These are phyloP conservation scores for Eremobia ochroleuca DNA, from an alignment of 2,888 invertebrate species.

Conservation along the genomic window DNA sequence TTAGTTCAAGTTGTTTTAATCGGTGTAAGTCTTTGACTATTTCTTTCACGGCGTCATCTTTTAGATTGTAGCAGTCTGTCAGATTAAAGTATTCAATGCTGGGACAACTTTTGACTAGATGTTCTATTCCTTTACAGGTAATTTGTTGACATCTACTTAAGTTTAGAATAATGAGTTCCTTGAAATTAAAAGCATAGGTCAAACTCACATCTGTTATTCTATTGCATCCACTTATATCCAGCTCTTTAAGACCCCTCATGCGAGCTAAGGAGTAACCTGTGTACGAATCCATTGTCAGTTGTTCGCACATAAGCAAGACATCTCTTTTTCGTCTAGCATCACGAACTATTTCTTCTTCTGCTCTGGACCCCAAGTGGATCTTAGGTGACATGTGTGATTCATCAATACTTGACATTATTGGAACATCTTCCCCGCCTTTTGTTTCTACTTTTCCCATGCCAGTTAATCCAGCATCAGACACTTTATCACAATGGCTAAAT, in stretches of 20 bases:
- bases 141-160: constrained; percentile 94
- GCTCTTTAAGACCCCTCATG: constrained; percentile 89
- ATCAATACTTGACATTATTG: constrained; percentile 81
- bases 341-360: constrained; percentile 93
- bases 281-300: constrained; percentile 82
- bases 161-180: constrained; percentile 92
- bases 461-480: constrained; percentile 94
- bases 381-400: constrained; percentile 75
- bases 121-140: constrained; percentile 92
- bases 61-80: constrained; percentile 93
- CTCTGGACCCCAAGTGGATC: constrained; percentile 92
- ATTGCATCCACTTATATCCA: constrained; percentile 93
- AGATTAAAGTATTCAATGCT: constrained; percentile 93
- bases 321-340: constrained; percentile 92
- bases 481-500: constrained; percentile 92
- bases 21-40: constrained; percentile 85
- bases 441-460: constrained; percentile 91
- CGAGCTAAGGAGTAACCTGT: constrained; percentile 90
- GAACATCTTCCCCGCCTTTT: constrained; percentile 77
- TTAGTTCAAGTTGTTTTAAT: constrained; percentile 90
- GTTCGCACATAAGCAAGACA: constrained; percentile 92
- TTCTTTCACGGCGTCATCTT: constrained; percentile 91
- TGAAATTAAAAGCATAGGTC: constrained; percentile 92
- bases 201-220: constrained; percentile 94
- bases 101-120: constrained; percentile 92